These are phyloP conservation scores for Pygoscelis antarcticus DNA, from an alignment of 2,113 vertebrate genomes.

Conservation along the genomic window DNA sequence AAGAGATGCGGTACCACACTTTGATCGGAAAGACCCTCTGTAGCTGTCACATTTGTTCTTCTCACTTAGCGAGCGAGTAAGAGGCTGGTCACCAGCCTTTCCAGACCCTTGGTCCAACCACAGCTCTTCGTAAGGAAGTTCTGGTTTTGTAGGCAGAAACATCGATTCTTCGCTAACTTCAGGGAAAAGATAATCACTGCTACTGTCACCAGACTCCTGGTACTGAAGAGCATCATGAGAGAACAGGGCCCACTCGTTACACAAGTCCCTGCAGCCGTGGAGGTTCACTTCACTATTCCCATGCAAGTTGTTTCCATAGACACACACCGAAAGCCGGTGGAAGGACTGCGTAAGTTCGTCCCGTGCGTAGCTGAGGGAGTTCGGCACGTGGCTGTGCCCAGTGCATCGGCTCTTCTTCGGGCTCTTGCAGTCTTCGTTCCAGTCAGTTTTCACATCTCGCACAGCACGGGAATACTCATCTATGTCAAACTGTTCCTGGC, in stretches of 20 bases:
- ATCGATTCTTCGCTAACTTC: constrained; percentile 80
- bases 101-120: constrained; percentile 88
- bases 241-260: constrained; percentile 86
- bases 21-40: constrained; percentile 74
- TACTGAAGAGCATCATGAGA: constrained; percentile 82
- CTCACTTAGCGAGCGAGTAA: constrained; percentile 72
- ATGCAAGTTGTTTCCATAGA: constrained; percentile 95
- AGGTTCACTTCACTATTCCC: constrained; percentile 96
- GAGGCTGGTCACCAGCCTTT: constrained; percentile 66
- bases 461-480: constrained; percentile 95
- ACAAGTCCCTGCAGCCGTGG: constrained; percentile 89
- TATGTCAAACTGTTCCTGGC: constrained; percentile 96
- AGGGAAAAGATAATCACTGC: constrained; percentile 86
- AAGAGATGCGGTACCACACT: constrained; percentile 71
- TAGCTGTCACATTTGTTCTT: constrained; percentile 77
- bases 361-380: constrained; percentile 89
- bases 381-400: constrained; percentile 86
- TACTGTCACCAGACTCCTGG: constrained; percentile 81
- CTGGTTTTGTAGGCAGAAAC: constrained; percentile 77
- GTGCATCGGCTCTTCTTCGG: constrained; percentile 87
- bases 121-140: constrained; percentile 94
- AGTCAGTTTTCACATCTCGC: constrained; percentile 90
- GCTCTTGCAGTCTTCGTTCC: constrained; percentile 93
- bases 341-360: constrained; percentile 97
- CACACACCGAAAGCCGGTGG: constrained; percentile 94